Base-by-base conservation (phyloP, 2,888 invertebrate species). In the Ichneumon xanthorius region DNA sequence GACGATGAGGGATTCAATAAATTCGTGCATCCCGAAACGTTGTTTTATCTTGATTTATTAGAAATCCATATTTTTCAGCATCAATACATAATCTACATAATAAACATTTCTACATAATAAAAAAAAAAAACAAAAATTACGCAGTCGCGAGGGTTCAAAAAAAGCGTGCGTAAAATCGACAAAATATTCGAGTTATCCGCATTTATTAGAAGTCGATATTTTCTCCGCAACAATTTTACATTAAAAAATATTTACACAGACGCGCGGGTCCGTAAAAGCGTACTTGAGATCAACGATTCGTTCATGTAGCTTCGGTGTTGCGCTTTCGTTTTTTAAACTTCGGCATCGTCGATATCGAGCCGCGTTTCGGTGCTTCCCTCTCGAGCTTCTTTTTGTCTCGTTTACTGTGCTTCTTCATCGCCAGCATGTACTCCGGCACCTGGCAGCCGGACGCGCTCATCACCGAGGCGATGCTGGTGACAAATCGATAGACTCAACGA, bases 351-450 rank as follows among this genome's bases (percentile, higher is more conserved):
- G 96, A 95, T 87, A 97, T 97, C 61, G 96, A 95, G 73, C 96
- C 96, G 11, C 97, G 94, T 70, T 95, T 94, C 0, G 96, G 96
- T 0, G 97, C 96, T 84, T 94, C 95, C 78, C 94, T 95, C 86
- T 95, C 94, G 14, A 96, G 93, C 84, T 95, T 95, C 82, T 95
- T 95, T 86, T 95, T 95, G 83, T 95, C 95, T 75, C 95, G 96
- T 88, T 96, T 96, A 76, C 95, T 95, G 73, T 96, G 95, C 89
- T 96, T 96, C 89, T 96, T 96, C 93, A 98, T 94, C 80, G 95
- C 95, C 87, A 99, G 94, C 97, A 99, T 98, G 94, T 98, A 99
- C 26, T 97, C 97, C 0, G 99, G 99, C 0, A 99, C 98, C 14
- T 96, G 96, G 92, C 99, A 98, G 0, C 99, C 99, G 0, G 99